phyloP scores from a whole-genome alignment of 2,888 invertebrate genomes.

The Perdita meconis region DNA sequence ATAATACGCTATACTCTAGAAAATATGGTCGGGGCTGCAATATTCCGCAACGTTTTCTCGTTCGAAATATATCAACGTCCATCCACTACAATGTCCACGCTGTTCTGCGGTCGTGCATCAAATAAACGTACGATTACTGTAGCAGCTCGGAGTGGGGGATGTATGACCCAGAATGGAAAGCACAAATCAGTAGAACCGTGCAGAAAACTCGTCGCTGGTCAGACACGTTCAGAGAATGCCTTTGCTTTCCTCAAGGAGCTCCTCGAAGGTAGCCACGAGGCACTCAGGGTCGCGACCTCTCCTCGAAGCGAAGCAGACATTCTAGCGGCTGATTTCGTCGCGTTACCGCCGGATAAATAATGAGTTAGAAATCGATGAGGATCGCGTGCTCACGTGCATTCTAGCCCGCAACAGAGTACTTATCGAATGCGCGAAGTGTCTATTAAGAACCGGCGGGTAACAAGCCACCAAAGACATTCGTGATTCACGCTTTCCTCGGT shows the following conservation, averaged over 20 bases:
- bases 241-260: neutral
- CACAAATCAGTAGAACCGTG: neutral
- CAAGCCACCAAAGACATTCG: conserved; percentile 18
- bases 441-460: conserved; percentile 34
- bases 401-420: neutral
- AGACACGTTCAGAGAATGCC: neutral
- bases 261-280: neutral
- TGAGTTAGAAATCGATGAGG: neutral
- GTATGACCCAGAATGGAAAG: neutral
- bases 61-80: conserved; percentile 12
- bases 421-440: neutral
- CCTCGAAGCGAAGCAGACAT: too few species aligned
- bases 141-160: neutral
- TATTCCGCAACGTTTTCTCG: conserved; percentile 14
- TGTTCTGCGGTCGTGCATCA: neutral
- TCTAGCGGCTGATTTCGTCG: too few species aligned
- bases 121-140: neutral
- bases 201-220: neutral
- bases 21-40: conserved; percentile 3
- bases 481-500: conserved; percentile 32
- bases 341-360: neutral
- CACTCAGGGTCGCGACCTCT: too few species aligned
- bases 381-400: conserved; percentile 12
- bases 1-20: neutral
- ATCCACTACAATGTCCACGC: neutral